Percentiles rank a stretch among this genome's conserved stretches.
Conservation (phyloP, 2,113 vertebrate species). For the Pyxicephalus adspersus region DNA sequence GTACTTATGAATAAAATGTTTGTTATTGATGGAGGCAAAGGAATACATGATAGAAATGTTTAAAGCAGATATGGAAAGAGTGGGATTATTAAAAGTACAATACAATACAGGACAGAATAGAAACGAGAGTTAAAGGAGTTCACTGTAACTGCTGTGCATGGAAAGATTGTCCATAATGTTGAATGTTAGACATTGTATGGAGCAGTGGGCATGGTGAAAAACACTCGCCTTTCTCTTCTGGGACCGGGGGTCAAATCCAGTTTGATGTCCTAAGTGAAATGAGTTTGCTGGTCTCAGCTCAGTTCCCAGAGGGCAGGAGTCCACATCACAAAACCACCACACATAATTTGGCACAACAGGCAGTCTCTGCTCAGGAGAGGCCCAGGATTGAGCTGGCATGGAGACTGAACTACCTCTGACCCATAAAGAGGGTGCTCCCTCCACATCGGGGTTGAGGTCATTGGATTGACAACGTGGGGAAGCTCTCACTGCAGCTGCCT, state of each 20-base stretch:
- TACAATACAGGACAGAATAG: background rate
- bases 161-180: conserved; percentile 18
- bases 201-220: conserved; percentile 42
- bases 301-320: conserved; percentile 55
- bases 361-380: conserved; percentile 56
- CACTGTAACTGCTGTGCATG: conserved; percentile 12
- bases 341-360: conserved; percentile 56
- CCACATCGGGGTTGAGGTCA: conserved; percentile 54
- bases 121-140: conserved; percentile 24
- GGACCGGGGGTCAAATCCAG: conserved; percentile 55
- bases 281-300: conserved; percentile 56
- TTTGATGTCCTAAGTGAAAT: conserved; percentile 57
- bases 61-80: conserved; percentile 17
- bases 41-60: background rate
- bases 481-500: conserved; percentile 54
- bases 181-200: conserved; percentile 45
- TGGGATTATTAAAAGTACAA: background rate
- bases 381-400: conserved; percentile 57
- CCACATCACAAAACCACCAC: conserved; percentile 56
- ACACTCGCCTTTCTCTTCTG: conserved; percentile 58
- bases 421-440: conserved; percentile 56
- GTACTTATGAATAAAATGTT: background rate
- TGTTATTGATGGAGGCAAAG: conserved; percentile 7
- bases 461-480: conserved; percentile 53
- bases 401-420: conserved; percentile 57